A percentile compares a stretch with the other conserved stretches of the same genome.
Conservation (phyloP, 2,888 invertebrate genomes). For the Cantharis rufa region DNA sequence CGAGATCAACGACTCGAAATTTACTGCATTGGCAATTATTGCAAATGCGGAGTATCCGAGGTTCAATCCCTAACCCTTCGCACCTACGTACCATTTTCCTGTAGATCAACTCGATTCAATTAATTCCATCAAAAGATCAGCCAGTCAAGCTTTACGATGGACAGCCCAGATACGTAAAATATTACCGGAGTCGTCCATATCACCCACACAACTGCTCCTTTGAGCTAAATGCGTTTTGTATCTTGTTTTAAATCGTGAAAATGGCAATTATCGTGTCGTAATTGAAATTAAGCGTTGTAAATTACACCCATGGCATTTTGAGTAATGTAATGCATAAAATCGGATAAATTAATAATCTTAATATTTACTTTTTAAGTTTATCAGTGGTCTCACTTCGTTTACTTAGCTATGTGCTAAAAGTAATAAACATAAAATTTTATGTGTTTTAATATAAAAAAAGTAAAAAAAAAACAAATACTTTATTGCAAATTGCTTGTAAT, state of each 20-base stretch:
- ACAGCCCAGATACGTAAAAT: neutral
- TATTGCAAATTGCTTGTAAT: neutral
- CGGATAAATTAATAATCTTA: neutral
- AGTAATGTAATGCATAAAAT: neutral
- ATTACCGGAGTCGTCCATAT: neutral
- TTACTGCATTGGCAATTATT: neutral
- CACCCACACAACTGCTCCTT: constrained; percentile 11
- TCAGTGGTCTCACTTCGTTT: neutral
- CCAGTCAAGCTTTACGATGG: neutral
- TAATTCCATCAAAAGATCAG: neutral
- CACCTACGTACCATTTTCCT: neutral
- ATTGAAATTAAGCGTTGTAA: constrained; percentile 19
- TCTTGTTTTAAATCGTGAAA: constrained; percentile 6
- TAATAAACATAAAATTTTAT: neutral
- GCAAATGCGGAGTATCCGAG: too few species aligned
- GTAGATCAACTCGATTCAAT: neutral
- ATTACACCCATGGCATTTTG: constrained; percentile 7
- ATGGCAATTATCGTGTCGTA: constrained; percentile 17
- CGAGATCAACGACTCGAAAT: neutral
- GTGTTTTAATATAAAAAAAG: neutral
- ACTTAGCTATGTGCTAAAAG: neutral
- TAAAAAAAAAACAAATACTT: neutral
- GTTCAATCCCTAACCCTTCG: neutral
- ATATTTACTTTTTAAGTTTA: neutral
- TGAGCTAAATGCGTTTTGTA: constrained; percentile 4